Percentiles rank a stretch among this genome's conserved stretches.
phyloP scores from a whole-genome alignment of 2,113 vertebrate genomes.

The Tinamus guttatus region DNA sequence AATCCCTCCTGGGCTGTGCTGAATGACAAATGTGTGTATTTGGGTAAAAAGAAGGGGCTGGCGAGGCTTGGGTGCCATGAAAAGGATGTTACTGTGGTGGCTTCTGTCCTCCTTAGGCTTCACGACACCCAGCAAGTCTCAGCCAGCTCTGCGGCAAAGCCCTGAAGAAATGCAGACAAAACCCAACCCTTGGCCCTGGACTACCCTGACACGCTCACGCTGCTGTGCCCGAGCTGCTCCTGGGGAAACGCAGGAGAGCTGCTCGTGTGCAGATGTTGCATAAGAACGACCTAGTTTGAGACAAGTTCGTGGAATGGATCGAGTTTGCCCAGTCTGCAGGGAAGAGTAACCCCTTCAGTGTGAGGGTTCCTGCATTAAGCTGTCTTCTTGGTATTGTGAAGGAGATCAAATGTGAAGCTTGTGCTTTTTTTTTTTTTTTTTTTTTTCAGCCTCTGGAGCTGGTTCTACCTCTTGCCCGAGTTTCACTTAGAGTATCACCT shows the following conservation, averaged over 20 bases:
- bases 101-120: accelerated
- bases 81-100: accelerated
- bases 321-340: accelerated
- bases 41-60: neutral
- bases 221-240: neutral
- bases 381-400: neutral
- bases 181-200: neutral
- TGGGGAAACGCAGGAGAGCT: neutral
- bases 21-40: accelerated
- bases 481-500: neutral
- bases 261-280: neutral
- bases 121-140: neutral
- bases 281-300: conserved; percentile 42
- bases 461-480: neutral
- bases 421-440: neutral
- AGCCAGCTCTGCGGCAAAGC: neutral
- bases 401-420: neutral
- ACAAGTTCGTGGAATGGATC: neutral
- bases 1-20: neutral
- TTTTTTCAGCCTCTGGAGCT: neutral
- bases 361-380: neutral
- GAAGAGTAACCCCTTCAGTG: neutral
- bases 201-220: neutral
- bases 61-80: neutral
- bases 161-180: neutral